Evolutionary conservation across 2,113 vertebrate genomes (phyloP).

Genomic region (Corythaixoides concolor): DNA sequence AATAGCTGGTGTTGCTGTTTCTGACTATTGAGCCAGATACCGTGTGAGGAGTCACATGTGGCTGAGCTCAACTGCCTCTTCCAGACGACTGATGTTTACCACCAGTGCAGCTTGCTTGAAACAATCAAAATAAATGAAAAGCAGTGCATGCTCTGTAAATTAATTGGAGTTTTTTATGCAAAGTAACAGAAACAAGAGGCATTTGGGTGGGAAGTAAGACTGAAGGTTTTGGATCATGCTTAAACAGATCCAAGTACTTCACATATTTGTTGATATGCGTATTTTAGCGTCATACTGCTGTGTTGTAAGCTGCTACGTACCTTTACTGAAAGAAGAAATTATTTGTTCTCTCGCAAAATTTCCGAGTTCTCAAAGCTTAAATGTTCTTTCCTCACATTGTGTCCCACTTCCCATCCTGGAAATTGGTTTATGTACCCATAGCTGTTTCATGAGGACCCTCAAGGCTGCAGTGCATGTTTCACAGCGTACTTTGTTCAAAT

Average conservation of each 20-base stretch:
- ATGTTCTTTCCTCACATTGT: not conserved
- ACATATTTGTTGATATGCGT: fast-evolving
- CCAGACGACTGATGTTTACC: not conserved
- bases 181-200: not conserved
- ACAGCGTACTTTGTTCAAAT: not conserved
- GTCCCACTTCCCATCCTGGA: not conserved
- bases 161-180: not conserved
- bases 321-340: not conserved
- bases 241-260: not conserved
- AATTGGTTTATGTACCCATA: not conserved
- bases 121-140: not conserved
- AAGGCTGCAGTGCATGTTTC: not conserved
- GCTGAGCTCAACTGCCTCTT: not conserved
- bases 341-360: not conserved
- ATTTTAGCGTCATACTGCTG: not conserved
- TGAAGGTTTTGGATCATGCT: not conserved
- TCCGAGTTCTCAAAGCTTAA: not conserved
- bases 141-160: not conserved
- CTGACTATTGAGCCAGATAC: not conserved
- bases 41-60: not conserved
- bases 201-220: not conserved
- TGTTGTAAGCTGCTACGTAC: not conserved
- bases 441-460: not conserved
- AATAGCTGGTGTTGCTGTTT: not conserved
- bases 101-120: not conserved